Conservation (phyloP, 1,140 invertebrate species). For the Babylonia areolata region DNA sequence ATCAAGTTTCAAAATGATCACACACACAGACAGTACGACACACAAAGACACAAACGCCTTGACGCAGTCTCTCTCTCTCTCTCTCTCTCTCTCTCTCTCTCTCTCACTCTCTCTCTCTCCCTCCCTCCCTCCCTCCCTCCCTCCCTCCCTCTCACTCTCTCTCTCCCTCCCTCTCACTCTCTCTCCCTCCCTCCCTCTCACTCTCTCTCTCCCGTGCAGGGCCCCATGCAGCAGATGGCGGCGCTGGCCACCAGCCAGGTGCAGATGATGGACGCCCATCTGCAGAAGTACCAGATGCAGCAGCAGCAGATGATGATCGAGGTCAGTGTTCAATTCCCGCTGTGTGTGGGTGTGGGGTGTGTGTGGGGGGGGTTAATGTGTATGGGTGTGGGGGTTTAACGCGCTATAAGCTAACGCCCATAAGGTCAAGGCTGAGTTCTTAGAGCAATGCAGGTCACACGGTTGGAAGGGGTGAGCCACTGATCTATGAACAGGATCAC, state of each 20-base stretch:
- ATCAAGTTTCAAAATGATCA: too few relatives aligned
- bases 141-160: constrained; percentile 24
- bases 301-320: constrained; percentile 42
- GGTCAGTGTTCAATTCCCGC: constrained; percentile 4
- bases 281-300: constrained; percentile 35
- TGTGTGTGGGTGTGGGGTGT: too few relatives aligned
- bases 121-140: neutral
- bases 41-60: too few relatives aligned
- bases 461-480: too few relatives aligned
- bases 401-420: too few relatives aligned
- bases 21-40: too few relatives aligned
- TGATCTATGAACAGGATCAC: too few relatives aligned
- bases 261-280: constrained; percentile 31
- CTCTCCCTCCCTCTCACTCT: constrained; percentile 30
- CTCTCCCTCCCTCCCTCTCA: neutral
- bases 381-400: too few relatives aligned
- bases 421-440: too few relatives aligned
- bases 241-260: constrained; percentile 18
- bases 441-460: too few relatives aligned
- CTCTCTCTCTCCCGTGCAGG: constrained; percentile 10
- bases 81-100: neutral
- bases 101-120: constrained; percentile 4
- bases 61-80: neutral
- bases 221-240: constrained; percentile 20
- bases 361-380: too few relatives aligned